phyloP scores from a whole-genome alignment of 2,888 invertebrate species.

The Drosophila meridiana region DNA sequence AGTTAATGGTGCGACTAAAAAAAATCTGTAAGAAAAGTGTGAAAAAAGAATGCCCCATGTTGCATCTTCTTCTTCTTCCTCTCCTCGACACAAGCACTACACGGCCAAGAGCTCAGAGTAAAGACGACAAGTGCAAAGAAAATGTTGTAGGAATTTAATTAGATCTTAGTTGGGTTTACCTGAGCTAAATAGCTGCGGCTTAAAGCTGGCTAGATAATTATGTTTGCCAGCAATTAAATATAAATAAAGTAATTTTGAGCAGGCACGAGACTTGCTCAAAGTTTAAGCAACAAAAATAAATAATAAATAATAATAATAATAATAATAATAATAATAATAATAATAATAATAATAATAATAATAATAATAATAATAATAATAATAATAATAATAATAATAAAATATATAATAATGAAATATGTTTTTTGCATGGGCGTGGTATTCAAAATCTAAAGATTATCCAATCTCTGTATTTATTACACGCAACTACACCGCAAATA shows the following conservation, averaged over 20 bases:
- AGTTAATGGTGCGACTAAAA: conserved; percentile 68
- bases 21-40: conserved; percentile 54
- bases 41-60: conserved; percentile 48
- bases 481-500: no score
- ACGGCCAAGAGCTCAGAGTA: not conserved
- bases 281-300: not conserved
- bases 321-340: no score
- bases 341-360: no score
- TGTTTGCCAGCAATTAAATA: conserved; percentile 12
- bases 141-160: conserved; percentile 57
- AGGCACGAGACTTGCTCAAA: not conserved
- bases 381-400: no score
- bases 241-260: not conserved
- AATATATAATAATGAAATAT: no score
- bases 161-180: conserved; percentile 33
- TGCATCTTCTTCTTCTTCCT: not conserved
- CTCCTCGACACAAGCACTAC: not conserved
- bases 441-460: no score
- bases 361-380: no score
- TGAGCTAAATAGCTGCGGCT: conserved; percentile 26
- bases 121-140: conserved; percentile 14
- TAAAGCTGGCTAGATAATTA: conserved; percentile 6
- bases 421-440: no score
- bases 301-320: no score
- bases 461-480: no score